Evolutionary conservation across 2,888 invertebrate genomes (phyloP), one percentile per base, ranked within the genome.

Genomic region (Catocala sponsa): DNA sequence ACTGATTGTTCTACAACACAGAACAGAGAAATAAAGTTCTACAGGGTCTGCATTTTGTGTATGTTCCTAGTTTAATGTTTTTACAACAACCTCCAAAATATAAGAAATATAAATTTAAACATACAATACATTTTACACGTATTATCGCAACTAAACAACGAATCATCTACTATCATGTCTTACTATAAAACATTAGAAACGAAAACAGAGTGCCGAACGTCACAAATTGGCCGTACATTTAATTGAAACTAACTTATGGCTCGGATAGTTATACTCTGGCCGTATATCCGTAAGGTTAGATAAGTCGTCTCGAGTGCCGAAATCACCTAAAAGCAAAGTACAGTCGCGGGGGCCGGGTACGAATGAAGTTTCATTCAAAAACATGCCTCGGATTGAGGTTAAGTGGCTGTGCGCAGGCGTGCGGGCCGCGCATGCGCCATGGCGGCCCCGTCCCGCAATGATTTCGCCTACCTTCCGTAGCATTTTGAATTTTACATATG

Each of bases 321-420:
- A 83, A 83, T 82, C 81, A 75, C 80, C 83, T 89, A 84, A 88
- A 87, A 88, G 90, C 83, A 87, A 89, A 90, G 87, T 89, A 86
- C 84, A 83, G 83, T 85, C 72, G 78, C 77, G 82, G 77, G 80
- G 84, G 81, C 89, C 88, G 89, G 87, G 82, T 82, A 75, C 81
- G 81, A 87, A 83, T 87, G 87, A 88, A 89, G 87, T 91, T 92
- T 93, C 92, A 93, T 94, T 94, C 92, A 93, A 94, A 89, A 94
- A 94, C 91, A 91, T 88, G 91, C 87, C 88, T 87, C 83, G 85
- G 86, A 92, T 92, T 92, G 91, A 92, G 93, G 93, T 92, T 93
- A 92, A 89, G 90, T 89, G 85, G 72, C 64, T 63, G 74, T 84
- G 91, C 94, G 94, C 93, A 91, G 81, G 92, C 92, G 93, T 85